phyloP scores from a whole-genome alignment of 1,140 invertebrate species.

The Colletes gigas region DNA sequence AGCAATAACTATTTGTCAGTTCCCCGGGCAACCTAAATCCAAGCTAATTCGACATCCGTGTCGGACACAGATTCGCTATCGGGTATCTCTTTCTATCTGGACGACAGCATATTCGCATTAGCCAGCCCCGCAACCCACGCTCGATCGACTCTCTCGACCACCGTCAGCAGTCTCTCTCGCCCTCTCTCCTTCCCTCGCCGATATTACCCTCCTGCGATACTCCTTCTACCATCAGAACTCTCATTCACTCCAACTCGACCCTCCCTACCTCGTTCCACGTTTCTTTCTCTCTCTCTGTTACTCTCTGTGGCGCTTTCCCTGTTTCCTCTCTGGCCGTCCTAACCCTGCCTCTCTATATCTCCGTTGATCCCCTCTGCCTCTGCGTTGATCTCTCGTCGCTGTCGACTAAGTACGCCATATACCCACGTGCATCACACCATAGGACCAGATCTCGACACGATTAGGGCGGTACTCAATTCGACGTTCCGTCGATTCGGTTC shows the following conservation, averaged over 20 bases:
- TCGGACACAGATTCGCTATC: constrained; percentile 82
- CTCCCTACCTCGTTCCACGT: constrained; percentile 1
- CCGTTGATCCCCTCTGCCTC: constrained; percentile 23
- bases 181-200: neutral
- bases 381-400: constrained; percentile 47
- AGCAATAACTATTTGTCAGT: constrained; percentile 82
- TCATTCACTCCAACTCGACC: constrained; percentile 55
- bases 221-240: constrained; percentile 59
- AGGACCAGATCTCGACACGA: constrained; percentile 67
- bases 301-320: neutral
- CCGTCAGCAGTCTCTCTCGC: constrained; percentile 69
- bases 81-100: constrained; percentile 82
- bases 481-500: constrained; percentile 66
- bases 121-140: constrained; percentile 80
- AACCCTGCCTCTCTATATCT: constrained; percentile 10
- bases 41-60: constrained; percentile 82
- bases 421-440: constrained; percentile 65
- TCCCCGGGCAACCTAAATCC: constrained; percentile 81
- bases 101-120: constrained; percentile 82
- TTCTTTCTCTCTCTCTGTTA: constrained; percentile 7
- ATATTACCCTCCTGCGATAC: constrained; percentile 39
- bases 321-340: neutral
- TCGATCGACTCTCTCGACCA: constrained; percentile 79
- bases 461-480: constrained; percentile 68
- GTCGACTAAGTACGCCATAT: constrained; percentile 66